Percentiles rank a stretch among this genome's conserved stretches.
Conservation (phyloP, 2,113 vertebrate species). For the Peromyscus polionotus region DNA sequence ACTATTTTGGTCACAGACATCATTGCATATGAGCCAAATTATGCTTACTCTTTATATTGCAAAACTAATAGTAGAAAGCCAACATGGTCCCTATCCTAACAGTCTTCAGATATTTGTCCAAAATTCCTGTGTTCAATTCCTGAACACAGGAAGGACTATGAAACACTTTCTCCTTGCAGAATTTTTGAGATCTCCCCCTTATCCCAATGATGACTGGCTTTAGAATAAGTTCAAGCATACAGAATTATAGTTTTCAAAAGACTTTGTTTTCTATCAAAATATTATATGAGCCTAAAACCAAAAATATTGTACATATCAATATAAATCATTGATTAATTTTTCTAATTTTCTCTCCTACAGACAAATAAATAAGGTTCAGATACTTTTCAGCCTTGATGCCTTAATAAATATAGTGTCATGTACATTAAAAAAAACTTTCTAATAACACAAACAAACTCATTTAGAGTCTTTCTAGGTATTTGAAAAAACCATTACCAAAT, state of each 20-base stretch:
- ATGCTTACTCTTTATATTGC: background rate
- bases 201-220: background rate
- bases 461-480: slow-evolving; percentile 41
- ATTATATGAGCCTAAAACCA: background rate
- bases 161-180: background rate
- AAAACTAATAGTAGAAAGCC: background rate
- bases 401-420: slow-evolving; percentile 31
- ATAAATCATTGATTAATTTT: background rate
- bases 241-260: background rate
- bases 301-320: slow-evolving; percentile 35
- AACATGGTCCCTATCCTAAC: background rate
- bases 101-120: background rate
- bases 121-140: background rate
- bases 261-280: background rate
- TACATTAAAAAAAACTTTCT: slow-evolving; percentile 42
- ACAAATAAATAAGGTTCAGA: background rate
- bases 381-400: slow-evolving; percentile 18
- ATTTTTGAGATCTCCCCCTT: background rate
- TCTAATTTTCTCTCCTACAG: background rate
- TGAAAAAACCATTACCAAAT: background rate
- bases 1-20: background rate
- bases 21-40: slow-evolving; percentile 48
- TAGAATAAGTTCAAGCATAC: slow-evolving; percentile 5
- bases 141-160: background rate
- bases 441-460: background rate